phyloP scores from a whole-genome alignment of 2,888 invertebrate genomes.

The Mythimna pallens region DNA sequence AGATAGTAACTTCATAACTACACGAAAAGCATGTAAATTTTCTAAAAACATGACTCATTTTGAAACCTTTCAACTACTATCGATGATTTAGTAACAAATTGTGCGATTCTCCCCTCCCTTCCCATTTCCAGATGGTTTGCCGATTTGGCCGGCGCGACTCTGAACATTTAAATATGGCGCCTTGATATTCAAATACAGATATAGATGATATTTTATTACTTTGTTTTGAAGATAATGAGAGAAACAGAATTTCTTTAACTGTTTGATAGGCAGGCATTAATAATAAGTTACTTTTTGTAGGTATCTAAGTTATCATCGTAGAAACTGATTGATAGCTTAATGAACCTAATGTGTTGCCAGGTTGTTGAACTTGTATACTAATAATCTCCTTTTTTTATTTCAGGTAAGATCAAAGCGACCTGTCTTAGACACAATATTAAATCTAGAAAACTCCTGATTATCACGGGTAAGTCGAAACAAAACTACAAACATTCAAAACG shows the following conservation, averaged over 20 bases:
- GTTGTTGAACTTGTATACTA: constrained; percentile 19
- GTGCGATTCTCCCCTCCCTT: constrained; percentile 69
- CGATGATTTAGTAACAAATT: constrained; percentile 79
- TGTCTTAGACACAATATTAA: constrained; percentile 17
- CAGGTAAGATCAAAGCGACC: constrained; percentile 72
- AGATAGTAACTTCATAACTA: not conserved
- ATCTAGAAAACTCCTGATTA: constrained; percentile 4
- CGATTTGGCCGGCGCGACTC: constrained; percentile 68
- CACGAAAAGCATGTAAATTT: constrained; percentile 13
- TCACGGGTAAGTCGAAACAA: constrained; percentile 27
- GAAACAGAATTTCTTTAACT: constrained; percentile 24
- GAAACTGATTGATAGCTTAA: constrained; percentile 17
- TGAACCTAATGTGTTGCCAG: constrained; percentile 14
- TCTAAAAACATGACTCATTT: constrained; percentile 32
- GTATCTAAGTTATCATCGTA: constrained; percentile 5
- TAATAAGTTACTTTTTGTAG: not conserved
- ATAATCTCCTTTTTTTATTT: constrained; percentile 68
- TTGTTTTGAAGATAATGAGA: constrained; percentile 49
- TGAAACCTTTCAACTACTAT: constrained; percentile 60
- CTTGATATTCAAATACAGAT: constrained; percentile 66
- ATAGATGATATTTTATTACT: constrained; percentile 54
- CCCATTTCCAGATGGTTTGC: constrained; percentile 84
- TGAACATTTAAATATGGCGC: constrained; percentile 79
- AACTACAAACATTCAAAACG: constrained; percentile 15
- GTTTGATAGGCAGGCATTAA: not conserved